Percentiles rank a stretch among this genome's conserved stretches.
phyloP scores from a whole-genome alignment of 2,888 invertebrate species.

The Uloborus plumipes region DNA sequence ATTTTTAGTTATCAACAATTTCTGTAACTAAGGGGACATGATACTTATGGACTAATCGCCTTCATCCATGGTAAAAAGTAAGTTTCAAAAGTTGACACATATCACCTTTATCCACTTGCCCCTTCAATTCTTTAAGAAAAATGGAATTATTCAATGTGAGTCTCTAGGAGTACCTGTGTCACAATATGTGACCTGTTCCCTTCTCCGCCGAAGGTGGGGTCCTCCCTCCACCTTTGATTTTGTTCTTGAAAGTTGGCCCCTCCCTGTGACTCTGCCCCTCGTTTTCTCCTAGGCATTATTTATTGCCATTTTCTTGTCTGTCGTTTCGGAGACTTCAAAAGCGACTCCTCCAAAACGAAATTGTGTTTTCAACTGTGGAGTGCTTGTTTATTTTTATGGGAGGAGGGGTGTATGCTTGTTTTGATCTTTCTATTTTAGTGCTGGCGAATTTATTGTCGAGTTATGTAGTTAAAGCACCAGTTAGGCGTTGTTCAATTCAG shows the following conservation, averaged over 20 bases:
- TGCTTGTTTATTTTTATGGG: constrained; percentile 22
- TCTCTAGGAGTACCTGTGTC: too few relatives aligned
- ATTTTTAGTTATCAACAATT: too few relatives aligned
- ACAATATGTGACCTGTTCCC: neutral
- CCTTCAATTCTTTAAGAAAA: too few relatives aligned
- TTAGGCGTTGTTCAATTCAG: too few relatives aligned
- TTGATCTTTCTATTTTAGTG: neutral
- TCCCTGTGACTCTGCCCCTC: constrained; percentile 24
- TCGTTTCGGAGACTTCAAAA: constrained; percentile 25
- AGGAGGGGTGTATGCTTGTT: constrained; percentile 2
- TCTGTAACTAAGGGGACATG: too few relatives aligned
- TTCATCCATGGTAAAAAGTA: too few relatives aligned
- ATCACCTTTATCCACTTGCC: too few relatives aligned
- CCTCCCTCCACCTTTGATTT: constrained; percentile 6
- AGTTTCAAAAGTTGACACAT: too few relatives aligned
- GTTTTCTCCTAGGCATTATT: constrained; percentile 32
- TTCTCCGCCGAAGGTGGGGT: constrained; percentile 6
- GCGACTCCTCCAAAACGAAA: neutral
- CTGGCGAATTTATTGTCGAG: too few relatives aligned
- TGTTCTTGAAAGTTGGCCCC: constrained; percentile 40
- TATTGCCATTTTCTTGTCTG: constrained; percentile 5
- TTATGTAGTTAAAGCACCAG: too few relatives aligned
- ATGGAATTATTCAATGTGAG: too few relatives aligned
- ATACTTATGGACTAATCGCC: too few relatives aligned
- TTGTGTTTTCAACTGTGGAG: neutral